Conservation (phyloP, 2,797 vertebrate species). For the Myripristis jacobus region DNA sequence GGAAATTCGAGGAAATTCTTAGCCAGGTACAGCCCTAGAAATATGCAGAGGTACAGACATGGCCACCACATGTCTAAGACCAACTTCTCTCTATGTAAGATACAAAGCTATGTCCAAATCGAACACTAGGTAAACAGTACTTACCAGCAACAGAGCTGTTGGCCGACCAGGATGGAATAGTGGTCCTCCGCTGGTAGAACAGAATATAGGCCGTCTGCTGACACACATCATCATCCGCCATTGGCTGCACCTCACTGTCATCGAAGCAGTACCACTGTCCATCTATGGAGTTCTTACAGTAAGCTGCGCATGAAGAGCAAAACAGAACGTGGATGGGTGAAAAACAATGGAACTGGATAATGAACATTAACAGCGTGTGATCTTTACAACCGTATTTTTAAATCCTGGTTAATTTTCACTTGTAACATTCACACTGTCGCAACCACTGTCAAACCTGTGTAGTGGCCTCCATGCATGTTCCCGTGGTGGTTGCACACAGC, state of each 20-base stretch:
- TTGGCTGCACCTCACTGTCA: constrained; percentile 94
- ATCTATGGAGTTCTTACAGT: constrained; percentile 98
- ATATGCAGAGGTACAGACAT: too few relatives aligned
- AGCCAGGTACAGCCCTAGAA: too few relatives aligned
- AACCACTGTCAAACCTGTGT: constrained; percentile 83
- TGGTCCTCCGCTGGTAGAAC: constrained; percentile 96
- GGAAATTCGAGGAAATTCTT: too few relatives aligned
- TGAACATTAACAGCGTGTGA: neutral
- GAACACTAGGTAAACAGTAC: constrained; percentile 3
- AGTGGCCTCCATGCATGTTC: constrained; percentile 98
- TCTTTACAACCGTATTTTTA: neutral
- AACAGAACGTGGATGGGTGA: neutral
- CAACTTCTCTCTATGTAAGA: neutral
- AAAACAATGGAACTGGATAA: neutral
- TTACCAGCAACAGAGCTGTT: constrained; percentile 98
- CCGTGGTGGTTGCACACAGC: constrained; percentile 99
- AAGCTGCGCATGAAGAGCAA: constrained; percentile 79
- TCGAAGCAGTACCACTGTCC: constrained; percentile 99
- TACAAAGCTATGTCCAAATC: neutral
- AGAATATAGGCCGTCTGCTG: constrained; percentile 96
- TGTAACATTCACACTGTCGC: neutral
- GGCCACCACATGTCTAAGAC: too few relatives aligned
- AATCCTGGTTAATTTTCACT: neutral
- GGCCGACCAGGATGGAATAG: constrained; percentile 96
- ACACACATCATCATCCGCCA: constrained; percentile 95